These are phyloP conservation scores for Myopa tessellatipennis DNA, from an alignment of 2,888 invertebrate genomes.

Conservation along the genomic window DNA sequence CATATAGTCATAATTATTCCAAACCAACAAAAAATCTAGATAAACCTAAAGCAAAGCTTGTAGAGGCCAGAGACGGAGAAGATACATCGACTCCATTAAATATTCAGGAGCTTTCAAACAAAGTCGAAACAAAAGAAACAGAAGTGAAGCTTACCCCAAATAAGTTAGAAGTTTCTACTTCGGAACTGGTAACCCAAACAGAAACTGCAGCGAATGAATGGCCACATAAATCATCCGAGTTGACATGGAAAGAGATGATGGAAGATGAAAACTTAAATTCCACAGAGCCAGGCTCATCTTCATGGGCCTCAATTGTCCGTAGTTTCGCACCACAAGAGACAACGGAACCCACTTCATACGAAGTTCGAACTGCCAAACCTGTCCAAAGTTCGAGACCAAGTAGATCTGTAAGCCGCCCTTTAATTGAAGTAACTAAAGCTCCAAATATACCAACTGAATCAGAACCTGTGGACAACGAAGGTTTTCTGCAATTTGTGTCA, in stretches of 20 bases:
- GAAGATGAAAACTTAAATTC: constrained; percentile 53
- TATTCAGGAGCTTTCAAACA: background rate
- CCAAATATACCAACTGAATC: constrained; percentile 36
- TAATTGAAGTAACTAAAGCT: constrained; percentile 57
- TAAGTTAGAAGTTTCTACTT: background rate
- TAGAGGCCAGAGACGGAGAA: constrained; percentile 29
- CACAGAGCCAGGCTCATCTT: constrained; percentile 48
- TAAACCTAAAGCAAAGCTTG: background rate
- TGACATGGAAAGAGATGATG: constrained; percentile 59
- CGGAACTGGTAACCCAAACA: background rate
- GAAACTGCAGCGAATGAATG: constrained; percentile 27
- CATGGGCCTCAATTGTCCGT: constrained; percentile 56
- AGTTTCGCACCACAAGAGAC: constrained; percentile 45
- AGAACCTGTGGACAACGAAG: constrained; percentile 62
- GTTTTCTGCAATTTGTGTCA: constrained; percentile 69
- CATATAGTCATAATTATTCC: no score
- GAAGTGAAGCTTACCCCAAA: background rate
- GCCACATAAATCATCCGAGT: constrained; percentile 42
- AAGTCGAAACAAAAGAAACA: constrained; percentile 31
- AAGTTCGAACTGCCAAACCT: constrained; percentile 16
- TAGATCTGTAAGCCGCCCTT: constrained; percentile 53
- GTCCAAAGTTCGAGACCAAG: constrained; percentile 50
- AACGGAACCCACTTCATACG: constrained; percentile 21
- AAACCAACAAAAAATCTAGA: background rate
- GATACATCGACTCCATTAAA: constrained; percentile 29